Base-by-base conservation (phyloP, 2,888 invertebrate species). In the Adela reaumurella region DNA sequence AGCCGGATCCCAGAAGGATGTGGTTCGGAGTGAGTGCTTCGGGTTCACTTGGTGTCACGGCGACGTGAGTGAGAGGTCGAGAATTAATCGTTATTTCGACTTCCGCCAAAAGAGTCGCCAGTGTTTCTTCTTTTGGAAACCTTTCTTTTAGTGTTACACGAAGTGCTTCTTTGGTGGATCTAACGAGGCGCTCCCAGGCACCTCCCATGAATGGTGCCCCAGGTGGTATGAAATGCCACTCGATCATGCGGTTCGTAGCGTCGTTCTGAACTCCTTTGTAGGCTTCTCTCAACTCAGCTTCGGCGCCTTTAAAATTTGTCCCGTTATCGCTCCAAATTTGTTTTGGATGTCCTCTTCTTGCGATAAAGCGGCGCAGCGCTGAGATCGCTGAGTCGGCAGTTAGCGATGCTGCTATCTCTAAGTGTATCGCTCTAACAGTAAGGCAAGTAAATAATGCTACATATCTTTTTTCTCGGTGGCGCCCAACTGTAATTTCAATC, bases 251-350 rank as follows among this genome's bases (percentile, higher is more conserved):
- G 29, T 45, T 45, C 19, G 49, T 41, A 2, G 49, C 45, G 17
- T 11, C 29, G 2, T 49, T 18, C 24, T 6, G 8, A 19, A 29
- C 17, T 14, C 24, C 42, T 1, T 24, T 17, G 17, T 48, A 48
- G 5, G 43, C 17, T 3, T 6, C n/a, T 2, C 43, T 5, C 14
- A 46, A 45, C 45, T 45, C 43, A n/a, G 2, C 28, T n/a, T 46
- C 42, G 1, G 53, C 52, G 16, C 49, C 53, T 2, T 35, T 46
- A 17, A 54, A 29, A 41, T 48, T 46, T 1, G 54, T 52, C 1
- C 53, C 54, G 18, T 54, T 52, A 43, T 54, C 54, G 2, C 47
- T 48, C 8, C 20, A 49, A 10, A 54, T 48, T 1, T 45, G 19
- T 1, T 29, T 17, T 5, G 54, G 54, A 14, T 35, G 35, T 3